These are phyloP conservation scores for Apis laboriosa DNA, from an alignment of 1,140 invertebrate species.

Conservation along the genomic window DNA sequence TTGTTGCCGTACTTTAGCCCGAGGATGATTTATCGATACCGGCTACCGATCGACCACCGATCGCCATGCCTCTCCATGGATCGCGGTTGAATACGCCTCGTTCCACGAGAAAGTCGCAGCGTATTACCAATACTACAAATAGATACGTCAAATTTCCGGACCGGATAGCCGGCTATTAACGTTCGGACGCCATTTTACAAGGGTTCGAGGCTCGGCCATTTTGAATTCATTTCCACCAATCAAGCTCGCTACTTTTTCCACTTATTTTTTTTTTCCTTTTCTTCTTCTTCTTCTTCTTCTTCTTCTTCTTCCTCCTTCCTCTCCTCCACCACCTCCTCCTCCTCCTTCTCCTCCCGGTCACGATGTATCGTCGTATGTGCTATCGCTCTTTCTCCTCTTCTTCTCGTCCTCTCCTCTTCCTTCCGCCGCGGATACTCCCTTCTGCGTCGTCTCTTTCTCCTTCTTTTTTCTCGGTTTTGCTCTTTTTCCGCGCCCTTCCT, in stretches of 20 bases:
- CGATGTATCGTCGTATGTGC: constrained; percentile 32
- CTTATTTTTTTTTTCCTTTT: constrained; percentile 69
- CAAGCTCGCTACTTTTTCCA: constrained; percentile 69
- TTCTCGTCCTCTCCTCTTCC: neutral
- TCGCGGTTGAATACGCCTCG: neutral
- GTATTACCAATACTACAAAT: constrained; percentile 58
- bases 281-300: constrained; percentile 48
- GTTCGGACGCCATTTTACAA: constrained; percentile 76
- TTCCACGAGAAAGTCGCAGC: neutral
- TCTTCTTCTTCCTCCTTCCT: constrained; percentile 45
- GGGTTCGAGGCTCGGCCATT: constrained; percentile 73
- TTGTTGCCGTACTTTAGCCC: neutral
- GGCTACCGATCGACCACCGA: constrained; percentile 14
- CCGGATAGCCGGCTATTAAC: constrained; percentile 65
- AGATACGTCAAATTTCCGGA: constrained; percentile 73
- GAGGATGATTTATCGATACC: constrained; percentile 27
- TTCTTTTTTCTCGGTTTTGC: constrained; percentile 25
- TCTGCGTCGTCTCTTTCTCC: neutral
- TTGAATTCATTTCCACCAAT: constrained; percentile 80
- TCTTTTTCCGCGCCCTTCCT: constrained; percentile 30
- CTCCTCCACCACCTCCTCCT: constrained; percentile 39
- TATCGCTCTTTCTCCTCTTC: constrained; percentile 24
- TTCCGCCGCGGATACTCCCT: neutral
- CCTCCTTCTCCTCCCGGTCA: constrained; percentile 52
- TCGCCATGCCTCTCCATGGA: neutral